Evolutionary conservation across 2,113 vertebrate species (phyloP).

Genomic region (Procavia capensis): DNA sequence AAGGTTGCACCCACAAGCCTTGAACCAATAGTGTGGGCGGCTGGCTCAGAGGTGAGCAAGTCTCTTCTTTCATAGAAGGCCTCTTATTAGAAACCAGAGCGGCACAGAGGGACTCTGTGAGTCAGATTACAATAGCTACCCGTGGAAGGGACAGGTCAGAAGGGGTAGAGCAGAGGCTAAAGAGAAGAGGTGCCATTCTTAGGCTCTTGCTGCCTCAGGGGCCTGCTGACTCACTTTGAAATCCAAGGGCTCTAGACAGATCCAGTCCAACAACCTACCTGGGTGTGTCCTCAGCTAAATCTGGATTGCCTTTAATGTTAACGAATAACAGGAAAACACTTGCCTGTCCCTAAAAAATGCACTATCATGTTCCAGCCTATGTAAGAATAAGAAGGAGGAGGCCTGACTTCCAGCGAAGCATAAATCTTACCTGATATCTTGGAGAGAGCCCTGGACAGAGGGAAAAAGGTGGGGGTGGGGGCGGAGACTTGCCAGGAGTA

Average conservation of each 20-base stretch:
- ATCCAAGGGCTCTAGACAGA: not conserved
- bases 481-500: not conserved
- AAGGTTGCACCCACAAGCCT: slow-evolving; percentile 64
- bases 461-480: not conserved
- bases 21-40: slow-evolving; percentile 16
- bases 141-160: not conserved
- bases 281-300: not conserved
- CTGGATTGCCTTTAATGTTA: not conserved
- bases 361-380: not conserved
- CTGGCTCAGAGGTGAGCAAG: slow-evolving; percentile 51
- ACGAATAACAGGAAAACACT: not conserved
- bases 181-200: not conserved
- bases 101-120: slow-evolving; percentile 66
- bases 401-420: not conserved
- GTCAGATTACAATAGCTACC: not conserved
- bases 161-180: not conserved
- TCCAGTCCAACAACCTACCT: not conserved
- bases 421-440: not conserved
- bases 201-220: not conserved
- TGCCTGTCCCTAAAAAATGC: slow-evolving; percentile 17
- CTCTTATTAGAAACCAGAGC: slow-evolving; percentile 81
- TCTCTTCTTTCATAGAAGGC: slow-evolving; percentile 60
- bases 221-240: not conserved
- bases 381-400: not conserved
- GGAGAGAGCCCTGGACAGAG: not conserved